Evolutionary conservation across 2,113 vertebrate species (phyloP).

Genomic region (Mus musculus): GRCm39 chr1:160786501-160787000

Average conservation of each 20-base stretch:
- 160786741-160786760: too few relatives aligned
- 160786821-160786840: constrained; percentile 15
- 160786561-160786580: background rate
- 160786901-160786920: constrained; percentile 26
- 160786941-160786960: constrained; percentile 76
- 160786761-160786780: background rate
- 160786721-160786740: too few relatives aligned
- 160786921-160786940: constrained; percentile 75
- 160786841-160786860: constrained; percentile 5
- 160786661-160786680: background rate
- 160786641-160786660: constrained; percentile 36
- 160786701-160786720: too few relatives aligned
- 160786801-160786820: background rate
- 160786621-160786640: constrained; percentile 4
- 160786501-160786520: background rate
- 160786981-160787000: constrained; percentile 92
- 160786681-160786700: too few relatives aligned
- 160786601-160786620: background rate
- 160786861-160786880: constrained; percentile 9
- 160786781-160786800: background rate
- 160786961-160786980: constrained; percentile 93
- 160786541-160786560: background rate
- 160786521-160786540: background rate
- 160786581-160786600: background rate
- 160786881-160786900: constrained; percentile 48